A percentile compares a stretch with the other conserved stretches of the same genome.
These are phyloP conservation scores for Zoanthus sansibaricus DNA, from an alignment of 92 coral and sea anemone genomes.

Conservation along the genomic window DNA sequence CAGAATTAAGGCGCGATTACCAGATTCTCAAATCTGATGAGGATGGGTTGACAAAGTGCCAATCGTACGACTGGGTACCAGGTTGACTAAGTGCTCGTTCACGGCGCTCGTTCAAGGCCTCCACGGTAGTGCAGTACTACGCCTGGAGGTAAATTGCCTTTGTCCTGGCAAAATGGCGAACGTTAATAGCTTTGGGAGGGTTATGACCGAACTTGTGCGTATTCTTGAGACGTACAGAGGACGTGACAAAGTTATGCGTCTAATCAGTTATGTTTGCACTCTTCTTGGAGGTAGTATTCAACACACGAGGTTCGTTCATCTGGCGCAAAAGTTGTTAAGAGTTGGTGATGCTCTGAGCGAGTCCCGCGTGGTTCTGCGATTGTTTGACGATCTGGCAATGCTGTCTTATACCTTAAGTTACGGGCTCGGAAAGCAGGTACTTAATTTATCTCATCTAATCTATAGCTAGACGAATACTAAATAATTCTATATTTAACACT, in stretches of 20 bases:
- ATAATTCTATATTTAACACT: no score
- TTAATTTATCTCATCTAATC: background rate
- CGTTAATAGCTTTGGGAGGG: background rate
- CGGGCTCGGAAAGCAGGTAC: constrained; percentile 83
- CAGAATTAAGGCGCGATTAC: no score
- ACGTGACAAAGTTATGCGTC: constrained; percentile 78
- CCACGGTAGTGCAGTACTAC: background rate
- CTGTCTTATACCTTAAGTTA: constrained; percentile 55
- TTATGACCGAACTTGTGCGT: constrained; percentile 25
- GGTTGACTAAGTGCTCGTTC: background rate
- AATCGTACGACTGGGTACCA: no score
- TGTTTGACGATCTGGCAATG: constrained; percentile 91
- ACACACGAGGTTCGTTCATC: constrained; percentile 19
- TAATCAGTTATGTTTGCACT: constrained; percentile 65
- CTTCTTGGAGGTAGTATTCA: constrained; percentile 65
- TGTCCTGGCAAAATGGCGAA: constrained; percentile 31
- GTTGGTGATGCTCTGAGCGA: constrained; percentile 71
- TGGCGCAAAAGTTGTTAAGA: constrained; percentile 63
- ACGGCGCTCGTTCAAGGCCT: background rate
- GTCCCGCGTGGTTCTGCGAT: constrained; percentile 77
- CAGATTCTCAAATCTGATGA: no score
- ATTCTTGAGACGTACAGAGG: constrained; percentile 86
- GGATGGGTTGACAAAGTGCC: no score
- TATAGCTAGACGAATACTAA: no score
- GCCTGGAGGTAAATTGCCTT: constrained; percentile 1